These are phyloP conservation scores for Jaculus jaculus DNA, from an alignment of 2,113 vertebrate genomes.

Conservation along the genomic window DNA sequence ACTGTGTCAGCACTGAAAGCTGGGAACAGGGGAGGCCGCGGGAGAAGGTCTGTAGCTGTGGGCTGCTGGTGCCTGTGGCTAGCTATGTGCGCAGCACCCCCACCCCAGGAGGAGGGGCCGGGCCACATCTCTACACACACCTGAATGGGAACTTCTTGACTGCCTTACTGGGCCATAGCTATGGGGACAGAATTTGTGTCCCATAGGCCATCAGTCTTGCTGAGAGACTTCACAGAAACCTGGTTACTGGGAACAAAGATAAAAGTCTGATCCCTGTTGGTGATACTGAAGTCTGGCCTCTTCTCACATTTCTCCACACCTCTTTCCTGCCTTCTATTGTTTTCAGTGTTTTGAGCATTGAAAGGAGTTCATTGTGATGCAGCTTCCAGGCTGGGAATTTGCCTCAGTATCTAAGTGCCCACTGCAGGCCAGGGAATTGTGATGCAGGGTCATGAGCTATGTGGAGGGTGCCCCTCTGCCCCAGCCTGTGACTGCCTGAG, in stretches of 20 bases:
- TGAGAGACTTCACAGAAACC: not conserved
- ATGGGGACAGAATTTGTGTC: not conserved
- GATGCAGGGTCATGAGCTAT: not conserved
- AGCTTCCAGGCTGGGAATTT: not conserved
- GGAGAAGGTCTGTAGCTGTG: not conserved
- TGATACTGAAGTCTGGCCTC: not conserved
- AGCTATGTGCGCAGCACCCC: not conserved
- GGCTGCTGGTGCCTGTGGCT: not conserved
- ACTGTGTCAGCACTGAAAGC: not conserved
- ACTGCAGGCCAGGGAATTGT: not conserved
- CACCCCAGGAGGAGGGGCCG: too few species aligned
- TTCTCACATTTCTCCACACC: not conserved
- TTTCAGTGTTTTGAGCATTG: not conserved
- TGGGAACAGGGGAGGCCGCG: not conserved
- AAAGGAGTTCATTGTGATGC: not conserved
- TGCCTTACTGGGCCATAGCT: not conserved
- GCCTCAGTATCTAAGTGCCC: not conserved
- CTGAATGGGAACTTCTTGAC: not conserved
- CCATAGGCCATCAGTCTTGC: not conserved
- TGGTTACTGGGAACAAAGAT: conserved; percentile 28
- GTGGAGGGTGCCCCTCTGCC: too few species aligned
- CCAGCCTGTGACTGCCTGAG: not conserved
- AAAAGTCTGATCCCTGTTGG: conserved; percentile 15
- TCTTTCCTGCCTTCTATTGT: not conserved
- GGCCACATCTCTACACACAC: not conserved